These are phyloP conservation scores for Liparis tanakae DNA, from an alignment of 2,797 vertebrate genomes.

Conservation along the genomic window DNA sequence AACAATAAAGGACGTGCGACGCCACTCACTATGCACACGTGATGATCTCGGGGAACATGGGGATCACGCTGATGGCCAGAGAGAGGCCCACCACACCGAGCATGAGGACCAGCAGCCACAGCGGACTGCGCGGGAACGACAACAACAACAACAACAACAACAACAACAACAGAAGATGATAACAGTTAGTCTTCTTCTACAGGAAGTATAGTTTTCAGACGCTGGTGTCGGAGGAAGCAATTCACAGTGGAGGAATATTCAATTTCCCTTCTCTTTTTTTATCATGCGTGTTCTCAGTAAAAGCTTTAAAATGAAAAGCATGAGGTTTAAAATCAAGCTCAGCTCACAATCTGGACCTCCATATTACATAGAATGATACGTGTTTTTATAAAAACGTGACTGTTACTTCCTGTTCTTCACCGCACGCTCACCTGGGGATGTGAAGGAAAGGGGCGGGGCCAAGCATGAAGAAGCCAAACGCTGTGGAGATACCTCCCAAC, in stretches of 20 bases:
- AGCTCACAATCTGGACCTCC: neutral
- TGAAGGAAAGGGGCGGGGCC: conserved; percentile 91
- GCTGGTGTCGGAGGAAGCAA: neutral
- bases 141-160: conserved; percentile 23
- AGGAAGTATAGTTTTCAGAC: neutral
- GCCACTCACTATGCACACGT: conserved; percentile 89
- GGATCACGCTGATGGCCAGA: conserved; percentile 87
- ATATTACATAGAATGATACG: neutral
- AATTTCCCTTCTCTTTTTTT: neutral
- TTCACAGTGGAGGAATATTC: neutral
- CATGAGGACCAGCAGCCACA: conserved; percentile 91
- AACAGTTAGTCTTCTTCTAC: neutral
- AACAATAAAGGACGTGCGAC: conserved; percentile 4
- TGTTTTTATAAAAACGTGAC: neutral
- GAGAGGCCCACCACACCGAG: conserved; percentile 89
- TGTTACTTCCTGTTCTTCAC: neutral
- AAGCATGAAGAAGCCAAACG: conserved; percentile 86
- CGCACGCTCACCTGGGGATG: conserved; percentile 83
- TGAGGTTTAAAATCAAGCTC: neutral
- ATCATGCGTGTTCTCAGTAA: neutral
- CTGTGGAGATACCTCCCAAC: conserved; percentile 83
- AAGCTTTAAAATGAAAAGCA: neutral
- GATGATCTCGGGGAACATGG: conserved; percentile 92
- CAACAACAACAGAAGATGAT: conserved; percentile 7
- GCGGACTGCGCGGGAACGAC: conserved; percentile 81